These are phyloP conservation scores for Dolichallabes microphthalmus DNA, from an alignment of 2,113 vertebrate species.

Conservation along the genomic window DNA sequence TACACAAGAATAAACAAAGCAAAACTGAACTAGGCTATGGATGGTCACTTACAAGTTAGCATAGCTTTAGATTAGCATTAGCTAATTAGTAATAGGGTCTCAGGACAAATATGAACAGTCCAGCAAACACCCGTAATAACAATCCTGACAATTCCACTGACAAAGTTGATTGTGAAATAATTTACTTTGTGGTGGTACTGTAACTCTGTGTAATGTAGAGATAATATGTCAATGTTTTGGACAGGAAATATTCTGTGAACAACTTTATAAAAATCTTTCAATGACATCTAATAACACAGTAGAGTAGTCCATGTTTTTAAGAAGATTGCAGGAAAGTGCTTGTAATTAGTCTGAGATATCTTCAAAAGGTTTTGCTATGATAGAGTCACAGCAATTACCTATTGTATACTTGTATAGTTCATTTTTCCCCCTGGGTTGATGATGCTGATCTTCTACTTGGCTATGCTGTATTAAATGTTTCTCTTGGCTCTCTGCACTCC, in stretches of 20 bases:
- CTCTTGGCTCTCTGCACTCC: constrained; percentile 16
- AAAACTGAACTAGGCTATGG: no score
- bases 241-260: background rate
- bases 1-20: no score
- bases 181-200: background rate
- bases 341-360: background rate
- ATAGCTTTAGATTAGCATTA: background rate
- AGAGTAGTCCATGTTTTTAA: background rate
- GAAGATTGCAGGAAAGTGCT: background rate
- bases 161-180: background rate
- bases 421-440: background rate
- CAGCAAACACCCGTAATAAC: no score
- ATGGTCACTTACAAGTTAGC: no score
- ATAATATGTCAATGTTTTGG: background rate
- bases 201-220: background rate
- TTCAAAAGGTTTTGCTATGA: background rate
- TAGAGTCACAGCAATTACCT: background rate
- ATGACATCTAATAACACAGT: background rate
- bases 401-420: background rate
- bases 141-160: no score
- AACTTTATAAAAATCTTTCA: background rate
- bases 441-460: background rate
- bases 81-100: background rate
- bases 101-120: no score
- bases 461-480: constrained; percentile 31